Percentiles rank a stretch among this genome's conserved stretches.
These are phyloP conservation scores for Gopherus evgoodei DNA, from an alignment of 2,113 vertebrate genomes.

Conservation along the genomic window DNA sequence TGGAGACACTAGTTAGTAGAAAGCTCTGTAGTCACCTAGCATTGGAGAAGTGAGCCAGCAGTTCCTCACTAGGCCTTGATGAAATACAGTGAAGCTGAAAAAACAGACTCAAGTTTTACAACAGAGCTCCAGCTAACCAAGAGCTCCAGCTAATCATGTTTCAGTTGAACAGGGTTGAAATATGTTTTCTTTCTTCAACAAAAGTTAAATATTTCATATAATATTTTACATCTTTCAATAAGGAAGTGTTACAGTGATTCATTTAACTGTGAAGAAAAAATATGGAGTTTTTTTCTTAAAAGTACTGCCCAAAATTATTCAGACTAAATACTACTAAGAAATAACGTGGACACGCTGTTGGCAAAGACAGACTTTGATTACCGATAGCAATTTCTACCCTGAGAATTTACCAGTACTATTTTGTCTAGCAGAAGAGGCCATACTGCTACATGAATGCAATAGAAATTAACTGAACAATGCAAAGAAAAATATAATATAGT, in stretches of 20 bases:
- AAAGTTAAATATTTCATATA: not conserved
- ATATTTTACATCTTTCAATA: not conserved
- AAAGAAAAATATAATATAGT: not conserved
- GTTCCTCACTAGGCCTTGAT: not conserved
- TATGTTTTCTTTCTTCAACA: not conserved
- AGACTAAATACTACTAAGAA: not conserved
- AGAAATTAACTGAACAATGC: not conserved
- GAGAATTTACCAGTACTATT: not conserved
- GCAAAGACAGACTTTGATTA: not conserved
- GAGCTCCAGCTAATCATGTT: not conserved
- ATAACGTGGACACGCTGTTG: not conserved
- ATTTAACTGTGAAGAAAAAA: not conserved
- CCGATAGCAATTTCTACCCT: not conserved
- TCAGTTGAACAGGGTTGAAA: not conserved
- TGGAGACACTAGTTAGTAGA: not conserved
- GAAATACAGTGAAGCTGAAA: not conserved
- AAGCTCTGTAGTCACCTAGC: not conserved
- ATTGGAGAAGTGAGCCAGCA: not conserved
- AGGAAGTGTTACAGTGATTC: not conserved
- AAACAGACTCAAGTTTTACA: not conserved
- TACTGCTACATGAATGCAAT: accelerated
- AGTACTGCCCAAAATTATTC: not conserved
- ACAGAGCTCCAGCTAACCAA: not conserved
- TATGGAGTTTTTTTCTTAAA: not conserved
- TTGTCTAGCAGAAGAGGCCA: not conserved